A percentile compares a stretch with the other conserved stretches of the same genome.
Evolutionary conservation across 2,113 vertebrate species (phyloP).

Genomic region (Callipepla californica): DNA sequence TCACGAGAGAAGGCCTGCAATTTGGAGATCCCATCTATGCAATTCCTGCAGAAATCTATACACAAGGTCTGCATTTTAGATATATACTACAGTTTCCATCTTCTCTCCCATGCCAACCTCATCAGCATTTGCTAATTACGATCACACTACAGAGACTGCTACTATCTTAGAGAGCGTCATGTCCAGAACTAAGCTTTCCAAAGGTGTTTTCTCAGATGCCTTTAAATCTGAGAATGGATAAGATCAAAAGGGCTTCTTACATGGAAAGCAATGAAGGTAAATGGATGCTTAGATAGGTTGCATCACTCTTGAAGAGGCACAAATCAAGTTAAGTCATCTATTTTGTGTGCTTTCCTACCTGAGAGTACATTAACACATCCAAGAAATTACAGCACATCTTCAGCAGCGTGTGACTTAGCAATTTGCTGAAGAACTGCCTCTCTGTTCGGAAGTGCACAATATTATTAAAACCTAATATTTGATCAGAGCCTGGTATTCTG

Average conservation of each 20-base stretch:
- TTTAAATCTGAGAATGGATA: background rate
- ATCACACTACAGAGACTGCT: background rate
- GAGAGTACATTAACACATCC: background rate
- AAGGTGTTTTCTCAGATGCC: background rate
- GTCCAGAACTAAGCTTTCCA: background rate
- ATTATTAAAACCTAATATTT: background rate
- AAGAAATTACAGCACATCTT: background rate
- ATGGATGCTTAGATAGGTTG: background rate
- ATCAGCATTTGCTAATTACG: background rate
- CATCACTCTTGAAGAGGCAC: background rate
- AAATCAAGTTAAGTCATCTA: background rate
- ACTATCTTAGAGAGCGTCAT: background rate
- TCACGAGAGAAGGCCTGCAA: background rate
- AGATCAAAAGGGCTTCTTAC: background rate
- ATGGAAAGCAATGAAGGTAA: background rate
- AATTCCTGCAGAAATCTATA: background rate
- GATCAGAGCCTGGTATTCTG: background rate
- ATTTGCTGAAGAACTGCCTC: background rate
- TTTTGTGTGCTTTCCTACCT: background rate
- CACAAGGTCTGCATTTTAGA: background rate
- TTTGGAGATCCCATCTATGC: background rate
- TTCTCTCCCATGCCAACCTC: background rate
- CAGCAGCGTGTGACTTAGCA: background rate
- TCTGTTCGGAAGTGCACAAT: background rate
- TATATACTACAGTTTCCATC: no score